Percentiles rank a stretch among this genome's conserved stretches.
These are phyloP conservation scores for Sympetrum striolatum DNA, from an alignment of 2,888 invertebrate species.

Conservation along the genomic window DNA sequence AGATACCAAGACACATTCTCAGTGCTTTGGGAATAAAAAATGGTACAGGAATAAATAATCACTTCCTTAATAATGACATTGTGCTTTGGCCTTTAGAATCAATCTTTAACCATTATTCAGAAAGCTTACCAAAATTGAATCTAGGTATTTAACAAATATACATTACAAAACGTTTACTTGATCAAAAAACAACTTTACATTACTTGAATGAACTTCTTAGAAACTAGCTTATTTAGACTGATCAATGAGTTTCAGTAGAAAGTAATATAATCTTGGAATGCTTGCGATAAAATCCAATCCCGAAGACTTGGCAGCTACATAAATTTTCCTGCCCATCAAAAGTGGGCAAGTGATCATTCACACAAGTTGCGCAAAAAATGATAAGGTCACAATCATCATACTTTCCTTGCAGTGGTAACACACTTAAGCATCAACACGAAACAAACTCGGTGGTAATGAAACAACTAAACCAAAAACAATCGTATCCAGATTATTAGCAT, in stretches of 20 bases:
- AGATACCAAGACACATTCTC: not conserved
- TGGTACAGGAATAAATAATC: not conserved
- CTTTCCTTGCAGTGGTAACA: not conserved
- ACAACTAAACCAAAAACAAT: not conserved
- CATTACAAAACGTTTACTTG: not conserved
- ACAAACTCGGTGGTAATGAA: not conserved
- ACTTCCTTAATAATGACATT: not conserved
- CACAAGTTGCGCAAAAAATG: not conserved
- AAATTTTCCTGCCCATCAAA: not conserved
- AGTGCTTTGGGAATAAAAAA: not conserved
- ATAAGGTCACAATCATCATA: not conserved
- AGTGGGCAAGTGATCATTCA: not conserved
- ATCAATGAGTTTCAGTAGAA: not conserved
- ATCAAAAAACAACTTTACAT: not conserved
- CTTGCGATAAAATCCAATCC: constrained; percentile 1
- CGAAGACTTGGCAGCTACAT: not conserved
- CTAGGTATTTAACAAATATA: not conserved
- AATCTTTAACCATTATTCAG: not conserved
- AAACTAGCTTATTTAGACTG: not conserved
- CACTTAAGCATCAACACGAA: not conserved
- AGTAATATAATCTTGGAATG: constrained; percentile 9
- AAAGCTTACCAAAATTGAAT: not conserved
- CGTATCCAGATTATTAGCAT: not conserved
- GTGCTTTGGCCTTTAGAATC: not conserved
- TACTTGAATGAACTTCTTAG: not conserved